These are phyloP conservation scores for Tineola bisselliella DNA, from an alignment of 2,888 invertebrate genomes.

Conservation along the genomic window DNA sequence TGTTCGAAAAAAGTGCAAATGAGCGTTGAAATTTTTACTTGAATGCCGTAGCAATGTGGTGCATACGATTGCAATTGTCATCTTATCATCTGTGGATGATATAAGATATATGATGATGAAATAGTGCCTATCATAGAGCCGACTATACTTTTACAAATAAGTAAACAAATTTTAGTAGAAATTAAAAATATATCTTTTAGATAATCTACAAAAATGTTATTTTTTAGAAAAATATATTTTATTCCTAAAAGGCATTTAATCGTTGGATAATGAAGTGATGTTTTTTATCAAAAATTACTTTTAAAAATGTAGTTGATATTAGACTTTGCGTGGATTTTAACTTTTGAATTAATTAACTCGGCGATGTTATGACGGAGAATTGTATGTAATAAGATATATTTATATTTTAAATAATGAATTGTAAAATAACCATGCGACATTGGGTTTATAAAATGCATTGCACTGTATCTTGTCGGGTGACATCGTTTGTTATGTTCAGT, in stretches of 20 bases:
- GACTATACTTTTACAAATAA: conserved; percentile 36
- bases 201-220: conserved; percentile 20
- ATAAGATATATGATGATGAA: conserved; percentile 7
- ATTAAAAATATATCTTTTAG: conserved; percentile 31
- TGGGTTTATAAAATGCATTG: not conserved
- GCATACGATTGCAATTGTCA: too few relatives aligned
- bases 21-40: too few relatives aligned
- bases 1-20: too few relatives aligned
- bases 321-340: not conserved
- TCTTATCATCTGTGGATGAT: too few relatives aligned
- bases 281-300: conserved; percentile 39
- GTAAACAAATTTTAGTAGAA: conserved; percentile 31
- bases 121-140: conserved; percentile 44
- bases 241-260: conserved; percentile 67
- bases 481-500: not conserved
- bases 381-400: not conserved
- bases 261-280: conserved; percentile 56
- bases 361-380: not conserved
- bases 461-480: not conserved
- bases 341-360: not conserved
- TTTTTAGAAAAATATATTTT: conserved; percentile 33
- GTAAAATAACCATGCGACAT: not conserved
- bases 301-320: conserved; percentile 28
- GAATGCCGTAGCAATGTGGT: too few relatives aligned
- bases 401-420: not conserved